These are phyloP conservation scores for Dendrolimus punctatus DNA, from an alignment of 1,140 invertebrate genomes.

Conservation along the genomic window DNA sequence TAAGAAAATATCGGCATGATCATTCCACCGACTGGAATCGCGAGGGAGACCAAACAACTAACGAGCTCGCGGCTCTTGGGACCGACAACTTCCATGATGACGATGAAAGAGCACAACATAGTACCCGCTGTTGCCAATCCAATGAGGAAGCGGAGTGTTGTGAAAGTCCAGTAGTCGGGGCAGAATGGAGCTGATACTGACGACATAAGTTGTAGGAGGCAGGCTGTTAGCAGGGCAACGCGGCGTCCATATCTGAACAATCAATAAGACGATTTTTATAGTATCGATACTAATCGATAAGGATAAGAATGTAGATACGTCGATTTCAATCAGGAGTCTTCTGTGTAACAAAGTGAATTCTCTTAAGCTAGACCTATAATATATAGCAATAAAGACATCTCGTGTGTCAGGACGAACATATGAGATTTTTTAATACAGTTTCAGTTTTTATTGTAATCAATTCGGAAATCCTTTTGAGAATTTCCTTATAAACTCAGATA, in stretches of 20 bases:
- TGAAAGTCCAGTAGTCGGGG: constrained; percentile 72
- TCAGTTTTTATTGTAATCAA: too few species aligned
- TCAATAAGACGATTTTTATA: not conserved
- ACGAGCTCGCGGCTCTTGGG: constrained; percentile 15
- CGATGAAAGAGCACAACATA: constrained; percentile 68
- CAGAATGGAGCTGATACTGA: constrained; percentile 71
- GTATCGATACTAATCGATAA: too few species aligned
- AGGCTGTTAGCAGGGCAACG: constrained; percentile 41
- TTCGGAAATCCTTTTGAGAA: too few species aligned
- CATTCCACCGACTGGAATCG: constrained; percentile 67
- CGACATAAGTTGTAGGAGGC: constrained; percentile 68
- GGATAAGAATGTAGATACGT: too few species aligned
- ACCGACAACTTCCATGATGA: constrained; percentile 45
- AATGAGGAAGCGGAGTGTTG: constrained; percentile 68
- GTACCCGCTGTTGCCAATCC: constrained; percentile 70
- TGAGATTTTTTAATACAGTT: too few species aligned
- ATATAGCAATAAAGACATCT: too few species aligned
- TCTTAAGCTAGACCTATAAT: too few species aligned
- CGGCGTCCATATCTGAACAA: constrained; percentile 20
- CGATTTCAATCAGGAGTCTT: too few species aligned
- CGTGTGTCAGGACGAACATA: too few species aligned
- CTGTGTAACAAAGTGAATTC: too few species aligned
- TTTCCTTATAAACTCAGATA: too few species aligned
- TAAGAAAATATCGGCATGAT: constrained; percentile 69
- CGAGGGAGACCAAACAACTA: constrained; percentile 43